A percentile compares a stretch with the other conserved stretches of the same genome.
Conservation (phyloP, 1,140 invertebrate species). For the Drosophila navojoa region DNA sequence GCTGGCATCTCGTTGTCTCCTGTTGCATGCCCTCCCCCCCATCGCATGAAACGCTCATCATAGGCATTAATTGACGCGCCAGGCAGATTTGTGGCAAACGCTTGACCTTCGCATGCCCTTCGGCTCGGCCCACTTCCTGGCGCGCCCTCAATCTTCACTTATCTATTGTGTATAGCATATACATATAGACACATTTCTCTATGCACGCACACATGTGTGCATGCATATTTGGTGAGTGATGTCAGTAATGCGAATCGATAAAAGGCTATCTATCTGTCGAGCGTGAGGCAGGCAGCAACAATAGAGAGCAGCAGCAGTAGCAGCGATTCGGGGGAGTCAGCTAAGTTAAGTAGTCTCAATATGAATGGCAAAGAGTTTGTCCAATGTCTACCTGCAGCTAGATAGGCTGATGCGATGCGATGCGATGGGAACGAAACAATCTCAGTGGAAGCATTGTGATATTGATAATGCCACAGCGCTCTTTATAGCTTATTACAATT, state of each 20-base stretch:
- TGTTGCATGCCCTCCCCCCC: not conserved
- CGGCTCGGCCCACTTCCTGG: conserved; percentile 10
- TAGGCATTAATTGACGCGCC: conserved; percentile 19
- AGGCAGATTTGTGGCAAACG: conserved; percentile 12
- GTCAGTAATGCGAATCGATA: conserved; percentile 66
- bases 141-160: conserved; percentile 28
- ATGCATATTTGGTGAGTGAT: conserved; percentile 47
- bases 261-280: conserved; percentile 52
- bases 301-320: not conserved
- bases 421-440: not conserved
- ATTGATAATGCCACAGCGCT: conserved; percentile 32
- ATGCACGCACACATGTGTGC: not conserved
- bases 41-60: conserved; percentile 17
- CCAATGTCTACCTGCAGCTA: conserved; percentile 14
- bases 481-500: conserved; percentile 11
- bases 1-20: not conserved
- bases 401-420: not conserved
- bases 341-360: not conserved
- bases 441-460: conserved; percentile 12
- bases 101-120: conserved; percentile 41
- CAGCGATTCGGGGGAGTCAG: not conserved
- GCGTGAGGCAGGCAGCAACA: conserved; percentile 39
- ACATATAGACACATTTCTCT: not conserved
- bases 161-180: conserved; percentile 22
- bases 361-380: conserved; percentile 17